Evolutionary conservation across 2,113 vertebrate genomes (phyloP), one percentile per base, ranked within the genome.

Genomic region (Seriola quinqueradiata): DNA sequence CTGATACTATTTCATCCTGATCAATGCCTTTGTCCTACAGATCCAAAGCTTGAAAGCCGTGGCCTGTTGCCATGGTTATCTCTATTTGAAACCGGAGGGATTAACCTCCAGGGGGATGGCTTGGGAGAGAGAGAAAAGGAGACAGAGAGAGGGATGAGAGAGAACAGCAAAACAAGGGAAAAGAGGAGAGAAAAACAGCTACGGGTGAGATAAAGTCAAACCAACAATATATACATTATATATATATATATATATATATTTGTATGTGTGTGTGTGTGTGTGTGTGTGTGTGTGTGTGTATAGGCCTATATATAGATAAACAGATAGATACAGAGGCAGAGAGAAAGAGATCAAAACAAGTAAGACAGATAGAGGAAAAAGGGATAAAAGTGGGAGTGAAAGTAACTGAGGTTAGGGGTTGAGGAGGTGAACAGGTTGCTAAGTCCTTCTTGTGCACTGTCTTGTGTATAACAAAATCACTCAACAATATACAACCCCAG

Each of bases 51-150:
- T 52, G 36, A 86, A 90, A 87, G 88, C 86, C 38, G 34, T 89
- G 86, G 86, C 81, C 86, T 87, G 93, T 94, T 93, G 92, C 92
- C 91, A 94, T 94, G 93, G 93, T 92, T 92, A 90, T 93, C 82
- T 92, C 88, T 78, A 88, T 90, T 89, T 86, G 79, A 93, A 90
- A 93, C 82, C 64, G 42, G 75, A 85, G 87, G 90, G 89, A 93
- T 93, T 93, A 93, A 92, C 92, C 92, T 92, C 89, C 44, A 65
- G 81, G 79, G 83, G 77, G 65, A 86, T 57, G 69, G 87, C 77
- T 87, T 79, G 79, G 81, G 76, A 61, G 52, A 77, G 69, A 9
- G 69, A 75, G 64, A 40, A 48, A 68, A 16, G 25, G 55, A 69
- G 54, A 69, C 6, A 64, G 60, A 73, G 42, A 4, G 28, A 71